Percentiles rank a stretch among this genome's conserved stretches.
phyloP scores from a whole-genome alignment of 2,888 invertebrate genomes.

The Athrips mouffetella region DNA sequence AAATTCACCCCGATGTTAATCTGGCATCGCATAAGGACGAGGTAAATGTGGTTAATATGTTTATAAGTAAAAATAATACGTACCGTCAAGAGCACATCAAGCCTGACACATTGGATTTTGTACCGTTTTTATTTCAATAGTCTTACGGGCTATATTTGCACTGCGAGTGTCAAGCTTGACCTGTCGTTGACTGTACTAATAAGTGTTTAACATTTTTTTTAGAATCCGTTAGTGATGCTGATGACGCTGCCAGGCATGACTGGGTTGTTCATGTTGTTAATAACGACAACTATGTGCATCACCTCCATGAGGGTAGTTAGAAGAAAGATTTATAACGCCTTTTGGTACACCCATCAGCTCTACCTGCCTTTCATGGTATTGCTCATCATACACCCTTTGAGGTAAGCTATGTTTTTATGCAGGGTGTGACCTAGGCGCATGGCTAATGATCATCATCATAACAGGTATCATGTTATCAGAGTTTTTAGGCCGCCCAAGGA shows the following conservation, averaged over 20 bases:
- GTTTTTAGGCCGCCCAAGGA: too few relatives aligned
- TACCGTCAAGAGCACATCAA: neutral
- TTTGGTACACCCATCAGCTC: constrained; percentile 76
- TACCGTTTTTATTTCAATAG: too few relatives aligned
- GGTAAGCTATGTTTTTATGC: constrained; percentile 49
- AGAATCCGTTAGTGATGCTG: constrained; percentile 59
- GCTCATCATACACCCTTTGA: constrained; percentile 73
- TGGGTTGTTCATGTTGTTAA: constrained; percentile 66
- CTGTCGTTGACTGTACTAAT: too few relatives aligned
- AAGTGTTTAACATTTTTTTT: too few relatives aligned
- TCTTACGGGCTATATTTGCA: too few relatives aligned
- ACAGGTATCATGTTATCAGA: too few relatives aligned
- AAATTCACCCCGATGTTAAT: constrained; percentile 61
- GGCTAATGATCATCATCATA: too few relatives aligned
- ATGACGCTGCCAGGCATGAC: constrained; percentile 64
- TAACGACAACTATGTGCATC: constrained; percentile 60
- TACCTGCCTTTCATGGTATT: constrained; percentile 69
- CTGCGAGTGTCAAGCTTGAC: too few relatives aligned
- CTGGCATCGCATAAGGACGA: constrained; percentile 67
- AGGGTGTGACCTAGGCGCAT: too few relatives aligned
- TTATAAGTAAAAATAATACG: neutral
- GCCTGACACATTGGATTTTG: neutral
- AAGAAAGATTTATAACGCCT: constrained; percentile 65
- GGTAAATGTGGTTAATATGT: constrained; percentile 42
- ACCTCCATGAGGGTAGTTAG: constrained; percentile 66